phyloP scores from a whole-genome alignment of 2,113 vertebrate genomes.

The Mesocricetus auratus region DNA sequence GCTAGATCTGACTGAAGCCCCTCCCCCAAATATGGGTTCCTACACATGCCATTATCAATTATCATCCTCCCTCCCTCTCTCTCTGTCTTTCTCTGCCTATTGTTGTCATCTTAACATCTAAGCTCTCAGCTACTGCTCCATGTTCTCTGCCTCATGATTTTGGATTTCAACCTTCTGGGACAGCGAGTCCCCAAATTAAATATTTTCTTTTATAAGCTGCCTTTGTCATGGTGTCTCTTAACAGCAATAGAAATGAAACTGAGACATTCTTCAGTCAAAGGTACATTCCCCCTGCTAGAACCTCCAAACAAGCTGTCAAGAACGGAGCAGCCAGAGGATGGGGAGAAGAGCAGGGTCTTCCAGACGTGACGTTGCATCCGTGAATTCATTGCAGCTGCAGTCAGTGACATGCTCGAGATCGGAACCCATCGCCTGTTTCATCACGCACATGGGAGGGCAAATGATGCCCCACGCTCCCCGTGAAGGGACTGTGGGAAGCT shows the following conservation, averaged over 20 bases:
- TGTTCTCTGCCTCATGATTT: not conserved
- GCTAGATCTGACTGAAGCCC: too few relatives aligned
- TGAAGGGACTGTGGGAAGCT: not conserved
- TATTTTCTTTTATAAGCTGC: not conserved
- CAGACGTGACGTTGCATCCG: rapidly evolving
- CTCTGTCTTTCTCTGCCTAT: not conserved
- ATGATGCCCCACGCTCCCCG: not conserved
- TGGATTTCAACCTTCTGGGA: not conserved
- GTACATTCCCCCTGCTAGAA: not conserved
- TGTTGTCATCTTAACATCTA: not conserved
- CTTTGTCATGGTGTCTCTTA: not conserved
- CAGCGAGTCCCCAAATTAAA: not conserved
- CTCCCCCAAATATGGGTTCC: too few relatives aligned
- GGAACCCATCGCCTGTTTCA: not conserved
- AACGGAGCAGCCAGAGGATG: not conserved
- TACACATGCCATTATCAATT: not conserved
- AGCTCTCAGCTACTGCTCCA: not conserved
- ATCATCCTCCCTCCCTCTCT: not conserved
- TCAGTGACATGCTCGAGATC: not conserved
- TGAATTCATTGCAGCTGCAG: not conserved
- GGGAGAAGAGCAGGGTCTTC: not conserved
- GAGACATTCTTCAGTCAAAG: not conserved
- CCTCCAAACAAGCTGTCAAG: not conserved
- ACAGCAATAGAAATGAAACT: not conserved
- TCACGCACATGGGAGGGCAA: not conserved